Evolutionary conservation across 2,888 invertebrate species (phyloP), one percentile per base, ranked within the genome.

Genomic region (Lepidocyrtinus sp.): DNA sequence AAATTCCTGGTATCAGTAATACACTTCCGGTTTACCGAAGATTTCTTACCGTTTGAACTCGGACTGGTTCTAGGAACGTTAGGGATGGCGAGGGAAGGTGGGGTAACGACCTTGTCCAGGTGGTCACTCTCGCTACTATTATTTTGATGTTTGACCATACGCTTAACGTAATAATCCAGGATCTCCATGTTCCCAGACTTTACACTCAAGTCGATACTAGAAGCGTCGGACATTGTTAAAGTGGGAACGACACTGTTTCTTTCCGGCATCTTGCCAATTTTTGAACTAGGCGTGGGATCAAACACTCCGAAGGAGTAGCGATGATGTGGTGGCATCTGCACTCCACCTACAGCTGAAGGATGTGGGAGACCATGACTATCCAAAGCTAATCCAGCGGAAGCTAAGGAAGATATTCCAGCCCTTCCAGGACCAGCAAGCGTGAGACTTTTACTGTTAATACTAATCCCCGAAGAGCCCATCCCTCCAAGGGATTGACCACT

Each of bases 91-190:
- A 86, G 65, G 12, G 85, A 85, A 12, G 86, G 86, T 26, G 86
- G 85, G 1, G 84, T 83, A 2, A 86, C 86, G 45, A 86, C 86
- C 75, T 86, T 86, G 63, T 86, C 86, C 75, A 86, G 65, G 75
- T 86, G 85, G 74, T 86, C 86, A 71, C 85, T 85, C 61, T 86
- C 86, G 62, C 86, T 86, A 59, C 85, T 85, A 62, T 86, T 85
- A 59, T 85, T 85, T 62, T 86, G 86, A 64, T 85, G 85, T 75
- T 86, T 85, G 0, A 84, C 83, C 83, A 84, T 84, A 17, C 79
- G 89, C 87, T 90, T 89, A 36, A 89, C 88, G 81, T 91, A 90
- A 86, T 91, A 92, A 83, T 92, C 93, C 61, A 92, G 89, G 64
- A 92, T 90, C 82, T 92, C 92, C 70, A 88, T 87, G 67, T 89